These are phyloP conservation scores for Tragopan temminckii DNA, from an alignment of 2,797 vertebrate species.

Conservation along the genomic window DNA sequence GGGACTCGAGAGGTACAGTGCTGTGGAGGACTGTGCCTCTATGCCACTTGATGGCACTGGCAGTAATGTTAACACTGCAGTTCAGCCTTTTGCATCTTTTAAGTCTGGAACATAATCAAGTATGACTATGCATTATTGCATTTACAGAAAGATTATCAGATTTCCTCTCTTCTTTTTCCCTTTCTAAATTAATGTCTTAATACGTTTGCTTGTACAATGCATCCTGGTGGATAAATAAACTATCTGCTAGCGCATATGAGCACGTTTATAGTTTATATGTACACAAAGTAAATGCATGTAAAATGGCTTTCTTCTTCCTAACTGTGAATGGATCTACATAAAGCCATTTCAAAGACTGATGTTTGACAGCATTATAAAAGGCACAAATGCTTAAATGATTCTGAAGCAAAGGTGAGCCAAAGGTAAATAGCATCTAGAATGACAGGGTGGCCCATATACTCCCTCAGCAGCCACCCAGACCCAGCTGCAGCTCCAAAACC, in stretches of 20 bases:
- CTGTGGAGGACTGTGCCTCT: neutral
- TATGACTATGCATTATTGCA: neutral
- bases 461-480: conserved; percentile 15
- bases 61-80: accelerated
- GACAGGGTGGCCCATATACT: conserved; percentile 22
- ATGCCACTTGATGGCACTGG: neutral
- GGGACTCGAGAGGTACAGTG: neutral
- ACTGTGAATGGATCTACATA: neutral
- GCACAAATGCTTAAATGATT: conserved; percentile 51
- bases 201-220: neutral
- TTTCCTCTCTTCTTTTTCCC: neutral
- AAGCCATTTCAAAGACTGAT: conserved; percentile 36
- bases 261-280: neutral
- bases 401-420: conserved; percentile 71
- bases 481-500: conserved; percentile 59
- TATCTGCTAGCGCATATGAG: neutral
- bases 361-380: neutral
- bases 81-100: neutral
- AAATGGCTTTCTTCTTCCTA: conserved; percentile 3
- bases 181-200: neutral
- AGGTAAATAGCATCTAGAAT: conserved; percentile 65
- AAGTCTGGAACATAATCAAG: neutral
- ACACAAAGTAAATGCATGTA: neutral
- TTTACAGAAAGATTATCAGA: neutral
- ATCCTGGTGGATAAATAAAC: conserved; percentile 10